Evolutionary conservation across 2,797 vertebrate genomes (phyloP).

Genomic region (Hypotaenidia philippensis): DNA sequence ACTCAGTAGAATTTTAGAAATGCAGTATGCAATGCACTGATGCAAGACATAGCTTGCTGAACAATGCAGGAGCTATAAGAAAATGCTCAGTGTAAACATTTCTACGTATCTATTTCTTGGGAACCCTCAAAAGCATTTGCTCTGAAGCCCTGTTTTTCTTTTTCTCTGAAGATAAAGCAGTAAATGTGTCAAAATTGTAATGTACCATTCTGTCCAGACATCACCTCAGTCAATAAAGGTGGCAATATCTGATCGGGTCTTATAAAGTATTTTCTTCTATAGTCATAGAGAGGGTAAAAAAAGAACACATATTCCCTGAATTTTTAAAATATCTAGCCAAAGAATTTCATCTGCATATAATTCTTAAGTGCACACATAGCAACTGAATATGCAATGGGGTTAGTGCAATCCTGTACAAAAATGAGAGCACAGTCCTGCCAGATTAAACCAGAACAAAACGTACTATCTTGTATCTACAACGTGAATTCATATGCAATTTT

Average conservation of each 20-base stretch:
- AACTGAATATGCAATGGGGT: constrained; percentile 48
- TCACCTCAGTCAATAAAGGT: not conserved
- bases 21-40: not conserved
- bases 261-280: not conserved
- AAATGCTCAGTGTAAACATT: not conserved
- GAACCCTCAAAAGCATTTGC: not conserved
- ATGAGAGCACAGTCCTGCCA: not conserved
- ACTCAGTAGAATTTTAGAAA: constrained; percentile 26
- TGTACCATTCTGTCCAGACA: not conserved
- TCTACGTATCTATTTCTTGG: not conserved
- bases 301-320: not conserved
- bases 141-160: not conserved
- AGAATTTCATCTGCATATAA: constrained; percentile 41
- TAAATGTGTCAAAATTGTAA: not conserved
- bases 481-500: constrained; percentile 10
- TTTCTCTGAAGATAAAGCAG: not conserved
- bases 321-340: constrained; percentile 14
- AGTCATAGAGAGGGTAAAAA: not conserved
- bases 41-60: not conserved
- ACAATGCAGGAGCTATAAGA: not conserved
- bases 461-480: constrained; percentile 16
- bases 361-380: constrained; percentile 41
- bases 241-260: not conserved
- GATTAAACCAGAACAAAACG: constrained; percentile 43
- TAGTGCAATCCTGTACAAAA: constrained; percentile 48